A percentile compares a stretch with the other conserved stretches of the same genome.
These are phyloP conservation scores for Drosophila tristis DNA, from an alignment of 1,140 invertebrate genomes.

Conservation along the genomic window DNA sequence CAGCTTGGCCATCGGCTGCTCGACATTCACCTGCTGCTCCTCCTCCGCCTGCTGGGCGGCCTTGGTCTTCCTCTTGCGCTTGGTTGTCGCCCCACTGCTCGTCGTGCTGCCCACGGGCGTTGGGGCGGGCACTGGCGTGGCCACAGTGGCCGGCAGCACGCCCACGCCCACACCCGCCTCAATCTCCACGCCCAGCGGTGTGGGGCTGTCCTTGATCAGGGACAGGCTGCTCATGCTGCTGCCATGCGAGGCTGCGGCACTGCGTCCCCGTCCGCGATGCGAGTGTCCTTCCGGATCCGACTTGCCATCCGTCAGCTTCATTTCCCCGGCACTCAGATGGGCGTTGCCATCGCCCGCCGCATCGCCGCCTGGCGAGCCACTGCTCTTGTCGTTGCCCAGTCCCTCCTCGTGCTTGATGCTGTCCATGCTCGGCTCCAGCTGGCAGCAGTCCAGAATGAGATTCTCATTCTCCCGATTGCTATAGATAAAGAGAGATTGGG, in stretches of 20 bases:
- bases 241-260: conserved; percentile 50
- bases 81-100: conserved; percentile 35
- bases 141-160: conserved; percentile 64
- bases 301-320: conserved; percentile 71
- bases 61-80: conserved; percentile 77
- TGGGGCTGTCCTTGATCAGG: conserved; percentile 73
- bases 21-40: conserved; percentile 28
- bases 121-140: conserved; percentile 57
- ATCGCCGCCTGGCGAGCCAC: conserved; percentile 93
- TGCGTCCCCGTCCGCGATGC: conserved; percentile 63
- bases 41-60: conserved; percentile 68
- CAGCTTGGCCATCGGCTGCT: conserved; percentile 77
- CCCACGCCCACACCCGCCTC: conserved; percentile 29
- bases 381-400: conserved; percentile 91
- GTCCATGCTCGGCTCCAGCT: conserved; percentile 92
- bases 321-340: conserved; percentile 53
- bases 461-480: conserved; percentile 96
- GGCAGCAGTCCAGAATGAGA: conserved; percentile 96
- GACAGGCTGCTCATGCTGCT: conserved; percentile 55
- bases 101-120: conserved; percentile 36
- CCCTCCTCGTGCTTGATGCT: conserved; percentile 91
- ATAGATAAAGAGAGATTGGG: neutral
- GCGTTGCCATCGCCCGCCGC: conserved; percentile 84
- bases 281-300: conserved; percentile 69
- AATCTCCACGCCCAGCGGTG: conserved; percentile 62